Conservation (phyloP, 2,888 invertebrate genomes). For the Sminthurides aquaticus region DNA sequence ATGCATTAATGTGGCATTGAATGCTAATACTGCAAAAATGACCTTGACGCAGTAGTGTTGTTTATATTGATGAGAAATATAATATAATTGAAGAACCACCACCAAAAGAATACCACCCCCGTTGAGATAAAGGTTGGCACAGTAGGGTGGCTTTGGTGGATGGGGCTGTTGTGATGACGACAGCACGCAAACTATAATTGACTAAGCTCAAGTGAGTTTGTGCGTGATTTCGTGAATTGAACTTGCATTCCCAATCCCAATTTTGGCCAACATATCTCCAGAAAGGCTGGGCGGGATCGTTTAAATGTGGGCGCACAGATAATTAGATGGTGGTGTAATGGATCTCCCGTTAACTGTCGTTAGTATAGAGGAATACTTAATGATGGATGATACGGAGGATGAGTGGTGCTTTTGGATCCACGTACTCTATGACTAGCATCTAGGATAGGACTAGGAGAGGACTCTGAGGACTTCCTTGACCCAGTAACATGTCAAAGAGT, state of each 20-base stretch:
- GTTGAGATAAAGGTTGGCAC: neutral
- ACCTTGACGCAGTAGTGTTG: neutral
- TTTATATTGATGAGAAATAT: neutral
- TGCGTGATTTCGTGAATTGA: neutral
- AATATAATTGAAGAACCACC: neutral
- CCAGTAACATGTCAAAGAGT: neutral
- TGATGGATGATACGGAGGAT: too few species aligned
- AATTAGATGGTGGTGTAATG: slow-evolving; percentile 5
- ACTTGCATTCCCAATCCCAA: neutral
- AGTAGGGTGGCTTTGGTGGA: neutral
- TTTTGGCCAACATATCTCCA: neutral
- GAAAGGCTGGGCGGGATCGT: neutral
- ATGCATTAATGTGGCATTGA: neutral
- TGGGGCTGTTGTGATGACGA: neutral
- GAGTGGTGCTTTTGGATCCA: too few species aligned
- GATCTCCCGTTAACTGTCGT: neutral
- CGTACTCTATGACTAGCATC: too few species aligned
- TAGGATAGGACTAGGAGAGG: too few species aligned
- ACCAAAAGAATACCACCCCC: neutral
- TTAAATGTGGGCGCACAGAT: neutral
- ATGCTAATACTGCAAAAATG: neutral
- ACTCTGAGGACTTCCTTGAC: slow-evolving; percentile 5
- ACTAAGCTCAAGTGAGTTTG: neutral
- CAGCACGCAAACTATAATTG: neutral
- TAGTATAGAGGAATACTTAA: neutral